Base-by-base conservation (phyloP, 2,113 vertebrate genomes). In the Tetrax tetrax region DNA sequence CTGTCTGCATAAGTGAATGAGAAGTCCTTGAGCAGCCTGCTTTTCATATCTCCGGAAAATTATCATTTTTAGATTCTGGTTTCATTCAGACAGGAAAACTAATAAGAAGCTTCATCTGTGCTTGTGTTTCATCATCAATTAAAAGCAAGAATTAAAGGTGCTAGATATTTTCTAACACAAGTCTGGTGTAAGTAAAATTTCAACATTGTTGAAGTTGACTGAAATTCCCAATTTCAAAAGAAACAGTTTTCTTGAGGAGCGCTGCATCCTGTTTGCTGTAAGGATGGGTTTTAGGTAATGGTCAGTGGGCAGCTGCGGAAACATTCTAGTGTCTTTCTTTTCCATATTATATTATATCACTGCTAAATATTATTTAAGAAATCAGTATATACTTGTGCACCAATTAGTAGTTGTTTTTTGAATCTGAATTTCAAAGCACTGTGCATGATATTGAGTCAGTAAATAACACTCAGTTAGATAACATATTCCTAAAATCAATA, bases 1-100 rank as follows among this genome's bases (percentile, higher is more conserved):
- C 80, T 75, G 23, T 78, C 43, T 94, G 79, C 28, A 18, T 89
- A 87, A 88, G 61, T 93, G 85, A 84, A 83, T 88, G 92, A 50
- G 56, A 25, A 94, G 43, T 74, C 79, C 64, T 35, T 37, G 29
- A 71, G 48, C 4, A 7, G 65, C 31, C 17, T 60, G 28, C 20
- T 57, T 43, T 65, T 82, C 11, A 2, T 48, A 35, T 41, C 19
- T 77, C 89, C 64, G 65, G 24, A 38, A 84, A 78, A 54, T 13
- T 1, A 38, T 33, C 0, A 3, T 31, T 63, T 72, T 63, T 51
- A 59, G 33, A 78, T 37, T 78, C 10, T 79, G 54, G 5, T 74
- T 75, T 80, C 41, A 53, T 53, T 79, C 50, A 69, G 60, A 24
- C 29, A 37, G 12, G 15, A 81, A 47, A 18, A 38, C n/a, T 47